These are phyloP conservation scores for Paramuricea clavata DNA, from an alignment of 92 coral and sea anemone species.

Conservation along the genomic window DNA sequence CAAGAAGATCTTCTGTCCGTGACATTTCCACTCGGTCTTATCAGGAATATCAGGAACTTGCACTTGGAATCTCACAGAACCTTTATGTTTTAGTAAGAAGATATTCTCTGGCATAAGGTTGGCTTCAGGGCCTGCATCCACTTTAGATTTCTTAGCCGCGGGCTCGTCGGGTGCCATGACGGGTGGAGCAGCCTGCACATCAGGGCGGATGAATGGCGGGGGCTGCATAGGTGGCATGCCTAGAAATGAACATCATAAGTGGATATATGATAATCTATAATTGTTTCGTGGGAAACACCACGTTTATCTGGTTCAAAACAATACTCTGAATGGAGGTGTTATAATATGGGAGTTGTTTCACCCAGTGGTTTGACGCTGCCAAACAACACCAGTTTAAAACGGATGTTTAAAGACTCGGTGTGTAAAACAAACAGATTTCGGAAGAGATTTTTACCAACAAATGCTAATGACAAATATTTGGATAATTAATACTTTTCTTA, in stretches of 20 bases:
- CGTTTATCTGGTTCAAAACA: too few species aligned
- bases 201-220: constrained; percentile 66
- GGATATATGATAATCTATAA: neutral
- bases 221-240: constrained; percentile 84
- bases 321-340: too few species aligned
- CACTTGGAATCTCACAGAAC: constrained; percentile 87
- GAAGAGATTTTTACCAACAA: too few species aligned
- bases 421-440: too few species aligned
- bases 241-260: constrained; percentile 47
- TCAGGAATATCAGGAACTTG: constrained; percentile 93
- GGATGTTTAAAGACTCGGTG: too few species aligned
- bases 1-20: constrained; percentile 85
- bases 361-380: too few species aligned
- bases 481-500: too few species aligned
- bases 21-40: constrained; percentile 94
- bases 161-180: constrained; percentile 80
- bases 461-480: too few species aligned
- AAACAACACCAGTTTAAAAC: too few species aligned
- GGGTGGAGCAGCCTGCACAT: constrained; percentile 84
- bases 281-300: too few species aligned
- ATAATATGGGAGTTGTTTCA: too few species aligned
- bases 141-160: constrained; percentile 83
- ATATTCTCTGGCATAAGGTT: constrained; percentile 90
- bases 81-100: constrained; percentile 78
- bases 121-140: constrained; percentile 87